phyloP scores from a whole-genome alignment of 2,888 invertebrate species.

The Standfussiana lucernea region DNA sequence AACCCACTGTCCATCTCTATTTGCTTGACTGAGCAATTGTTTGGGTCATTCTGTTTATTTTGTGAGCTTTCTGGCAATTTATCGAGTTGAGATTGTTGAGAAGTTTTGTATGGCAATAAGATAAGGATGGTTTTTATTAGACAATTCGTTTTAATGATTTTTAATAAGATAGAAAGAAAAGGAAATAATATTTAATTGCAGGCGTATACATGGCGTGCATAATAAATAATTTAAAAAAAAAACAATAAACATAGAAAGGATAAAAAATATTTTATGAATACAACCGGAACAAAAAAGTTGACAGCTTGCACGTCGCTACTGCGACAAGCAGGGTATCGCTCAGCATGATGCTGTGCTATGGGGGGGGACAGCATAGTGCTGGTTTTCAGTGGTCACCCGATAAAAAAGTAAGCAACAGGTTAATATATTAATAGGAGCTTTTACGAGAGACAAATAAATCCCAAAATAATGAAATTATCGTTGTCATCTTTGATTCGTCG shows the following conservation, averaged over 20 bases:
- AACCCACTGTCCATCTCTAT: slow-evolving; percentile 43
- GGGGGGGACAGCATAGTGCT: too few relatives aligned
- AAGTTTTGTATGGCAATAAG: neutral
- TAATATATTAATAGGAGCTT: too few relatives aligned
- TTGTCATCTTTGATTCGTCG: neutral
- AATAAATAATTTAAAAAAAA: neutral
- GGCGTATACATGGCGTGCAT: neutral
- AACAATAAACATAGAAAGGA: neutral
- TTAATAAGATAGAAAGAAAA: neutral
- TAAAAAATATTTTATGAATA: neutral
- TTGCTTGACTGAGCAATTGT: slow-evolving; percentile 46
- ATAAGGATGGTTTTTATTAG: too few relatives aligned
- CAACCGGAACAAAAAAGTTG: neutral
- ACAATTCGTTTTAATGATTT: neutral
- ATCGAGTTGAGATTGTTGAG: neutral
- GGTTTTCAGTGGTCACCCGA: neutral
- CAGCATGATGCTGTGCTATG: neutral
- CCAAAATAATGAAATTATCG: neutral
- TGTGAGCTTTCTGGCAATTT: neutral
- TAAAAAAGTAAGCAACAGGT: neutral
- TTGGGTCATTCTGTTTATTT: slow-evolving; percentile 35
- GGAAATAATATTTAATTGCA: too few relatives aligned
- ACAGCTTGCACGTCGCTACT: neutral
- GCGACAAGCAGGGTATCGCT: neutral
- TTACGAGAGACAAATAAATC: neutral